Evolutionary conservation across 2,113 vertebrate genomes (phyloP), one percentile per base, ranked within the genome.

Genomic region (Neolamprologus modestus): DNA sequence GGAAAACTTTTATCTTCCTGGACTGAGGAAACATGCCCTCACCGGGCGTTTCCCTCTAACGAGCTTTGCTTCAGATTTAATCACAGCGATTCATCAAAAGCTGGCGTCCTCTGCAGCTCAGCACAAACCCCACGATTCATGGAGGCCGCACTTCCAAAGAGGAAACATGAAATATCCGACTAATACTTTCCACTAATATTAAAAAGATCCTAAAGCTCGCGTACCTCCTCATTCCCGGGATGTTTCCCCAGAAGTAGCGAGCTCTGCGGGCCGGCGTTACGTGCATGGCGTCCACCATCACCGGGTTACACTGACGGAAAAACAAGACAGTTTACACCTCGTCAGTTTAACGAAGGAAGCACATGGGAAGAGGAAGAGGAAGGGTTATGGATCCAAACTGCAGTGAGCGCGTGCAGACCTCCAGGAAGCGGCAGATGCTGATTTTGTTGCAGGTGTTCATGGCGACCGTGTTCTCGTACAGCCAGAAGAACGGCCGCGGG

Each of bases 191-290:
- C 5, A 31, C 10, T 31, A 13, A 7, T 2, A 9, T 52, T n/a
- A 21, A 79, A 14, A 37, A 35, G 17, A n/a, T 4, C 9, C 17
- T 14, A 4, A 35, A 50, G 42, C 4, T 35, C 6, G 1, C 81
- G 37, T 3, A 99, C 98, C 98, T 97, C 97, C 97, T 97, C 98
- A 99, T 99, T 21, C 98, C 98, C 0, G 98, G 98, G 16, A 99
- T 97, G 95, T 99, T 99, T 40, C 98, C 98, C 98, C 98, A 99
- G 93, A 99, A 99, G 81, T 97, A 98, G 5, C 98, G 97, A 1
- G 98, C 97, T 94, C 97, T 95, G 94, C 98, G 97, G 11, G 98
- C 97, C 5, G 98, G 97, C 1, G 98, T 98, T 1, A 99, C 98
- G 85, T 97, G 97, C 89, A 98, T 96, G 0, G 98, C 98, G 1